phyloP scores from a whole-genome alignment of 2,113 vertebrate genomes.

The Nothoprocta perdicaria region DNA sequence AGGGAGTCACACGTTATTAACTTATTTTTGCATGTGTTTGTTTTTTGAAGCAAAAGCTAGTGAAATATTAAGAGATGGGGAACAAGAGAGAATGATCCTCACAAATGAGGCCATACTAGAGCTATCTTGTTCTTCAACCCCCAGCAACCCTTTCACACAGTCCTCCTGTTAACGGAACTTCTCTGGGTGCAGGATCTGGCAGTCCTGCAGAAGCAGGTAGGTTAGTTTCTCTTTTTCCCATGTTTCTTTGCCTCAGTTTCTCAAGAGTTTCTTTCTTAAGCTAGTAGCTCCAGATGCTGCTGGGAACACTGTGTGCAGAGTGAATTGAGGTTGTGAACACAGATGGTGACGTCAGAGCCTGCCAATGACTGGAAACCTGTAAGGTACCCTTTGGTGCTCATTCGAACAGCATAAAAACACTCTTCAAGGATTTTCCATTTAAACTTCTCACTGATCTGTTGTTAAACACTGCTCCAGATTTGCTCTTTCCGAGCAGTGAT shows the following conservation, averaged over 20 bases:
- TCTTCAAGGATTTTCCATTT: constrained; percentile 21
- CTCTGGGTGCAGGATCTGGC: neutral
- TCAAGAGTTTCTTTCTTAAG: neutral
- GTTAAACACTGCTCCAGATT: constrained; percentile 21
- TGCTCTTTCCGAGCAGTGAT: constrained; percentile 31
- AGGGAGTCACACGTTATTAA: neutral
- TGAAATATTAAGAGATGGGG: neutral
- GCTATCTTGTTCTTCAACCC: neutral
- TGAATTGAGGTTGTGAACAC: neutral
- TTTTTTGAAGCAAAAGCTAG: neutral
- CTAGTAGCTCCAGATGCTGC: neutral
- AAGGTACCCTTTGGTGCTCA: neutral
- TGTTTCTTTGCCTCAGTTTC: neutral
- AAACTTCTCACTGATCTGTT: constrained; percentile 26
- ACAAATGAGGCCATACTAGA: neutral
- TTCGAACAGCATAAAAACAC: neutral
- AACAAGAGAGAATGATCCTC: neutral
- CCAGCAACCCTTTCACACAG: neutral
- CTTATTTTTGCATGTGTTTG: neutral
- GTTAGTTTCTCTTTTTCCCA: neutral
- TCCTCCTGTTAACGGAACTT: neutral
- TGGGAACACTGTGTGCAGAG: constrained; percentile 32
- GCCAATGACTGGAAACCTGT: constrained; percentile 28
- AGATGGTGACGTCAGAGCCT: neutral
- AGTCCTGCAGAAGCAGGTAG: neutral